phyloP scores from a whole-genome alignment of 2,888 invertebrate species.

The Apodemia mormo region DNA sequence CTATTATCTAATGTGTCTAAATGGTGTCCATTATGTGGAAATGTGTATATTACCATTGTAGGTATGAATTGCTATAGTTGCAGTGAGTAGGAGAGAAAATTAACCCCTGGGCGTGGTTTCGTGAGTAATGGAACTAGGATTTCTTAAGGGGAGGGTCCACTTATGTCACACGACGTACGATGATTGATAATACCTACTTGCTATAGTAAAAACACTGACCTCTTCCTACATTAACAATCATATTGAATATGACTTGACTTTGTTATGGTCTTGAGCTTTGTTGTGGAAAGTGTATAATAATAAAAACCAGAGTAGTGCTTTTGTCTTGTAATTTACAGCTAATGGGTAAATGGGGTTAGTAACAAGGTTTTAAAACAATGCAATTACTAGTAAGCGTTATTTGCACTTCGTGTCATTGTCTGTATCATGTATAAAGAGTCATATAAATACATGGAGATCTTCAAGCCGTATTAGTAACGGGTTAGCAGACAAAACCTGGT shows the following conservation, averaged over 20 bases:
- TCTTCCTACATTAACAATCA: slow-evolving; percentile 52
- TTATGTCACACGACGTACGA: slow-evolving; percentile 75
- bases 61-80: neutral
- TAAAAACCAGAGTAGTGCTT: too few species aligned
- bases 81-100: slow-evolving; percentile 54
- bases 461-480: too few species aligned
- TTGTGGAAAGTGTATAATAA: too few species aligned
- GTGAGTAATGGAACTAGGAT: slow-evolving; percentile 78
- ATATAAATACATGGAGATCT: too few species aligned
- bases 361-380: too few species aligned
- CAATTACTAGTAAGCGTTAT: too few species aligned
- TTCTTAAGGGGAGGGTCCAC: slow-evolving; percentile 78
- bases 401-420: too few species aligned
- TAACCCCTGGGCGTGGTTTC: slow-evolving; percentile 69
- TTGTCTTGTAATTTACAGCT: too few species aligned
- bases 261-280: neutral
- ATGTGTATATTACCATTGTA: too few species aligned
- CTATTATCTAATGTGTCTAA: slow-evolving; percentile 45
- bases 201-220: slow-evolving; percentile 68
- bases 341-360: too few species aligned
- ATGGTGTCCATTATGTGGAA: slow-evolving; percentile 39
- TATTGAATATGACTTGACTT: slow-evolving; percentile 35
- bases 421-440: too few species aligned
- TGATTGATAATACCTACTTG: slow-evolving; percentile 72
- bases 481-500: too few species aligned